These are phyloP conservation scores for Papilio machaon DNA, from an alignment of 1,140 invertebrate species.

Conservation along the genomic window DNA sequence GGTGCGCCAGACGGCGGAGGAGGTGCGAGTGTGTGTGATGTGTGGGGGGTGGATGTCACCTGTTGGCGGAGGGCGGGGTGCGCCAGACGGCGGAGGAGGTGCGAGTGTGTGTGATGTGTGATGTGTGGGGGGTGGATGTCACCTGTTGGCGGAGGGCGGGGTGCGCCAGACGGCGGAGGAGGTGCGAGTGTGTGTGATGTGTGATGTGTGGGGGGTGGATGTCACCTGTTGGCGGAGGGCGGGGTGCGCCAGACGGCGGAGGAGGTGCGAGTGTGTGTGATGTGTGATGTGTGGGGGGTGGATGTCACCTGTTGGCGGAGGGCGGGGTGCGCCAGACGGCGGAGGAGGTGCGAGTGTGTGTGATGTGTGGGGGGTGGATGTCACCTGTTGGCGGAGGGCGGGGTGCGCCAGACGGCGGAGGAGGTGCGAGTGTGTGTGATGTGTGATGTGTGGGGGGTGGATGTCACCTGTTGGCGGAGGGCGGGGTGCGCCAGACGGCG, in stretches of 20 bases:
- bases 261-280: slow-evolving; percentile 81
- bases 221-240: slow-evolving; percentile 61
- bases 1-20: slow-evolving; percentile 87
- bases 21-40: slow-evolving; percentile 81
- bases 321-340: slow-evolving; percentile 87
- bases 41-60: slow-evolving; percentile 32
- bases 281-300: not conserved
- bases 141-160: slow-evolving; percentile 75
- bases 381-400: slow-evolving; percentile 70
- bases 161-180: slow-evolving; percentile 88
- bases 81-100: slow-evolving; percentile 88
- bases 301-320: slow-evolving; percentile 28
- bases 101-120: slow-evolving; percentile 53
- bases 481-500: slow-evolving; percentile 87
- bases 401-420: slow-evolving; percentile 87
- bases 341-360: slow-evolving; percentile 84
- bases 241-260: slow-evolving; percentile 88
- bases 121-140: slow-evolving; percentile 22
- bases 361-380: not conserved
- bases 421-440: slow-evolving; percentile 81
- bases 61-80: slow-evolving; percentile 80
- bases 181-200: slow-evolving; percentile 72
- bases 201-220: not conserved
- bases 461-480: slow-evolving; percentile 50
- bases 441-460: not conserved